Evolutionary conservation across 2,888 invertebrate species (phyloP), one percentile per base, ranked within the genome.

Genomic region (Drosophila melanosoma): DNA sequence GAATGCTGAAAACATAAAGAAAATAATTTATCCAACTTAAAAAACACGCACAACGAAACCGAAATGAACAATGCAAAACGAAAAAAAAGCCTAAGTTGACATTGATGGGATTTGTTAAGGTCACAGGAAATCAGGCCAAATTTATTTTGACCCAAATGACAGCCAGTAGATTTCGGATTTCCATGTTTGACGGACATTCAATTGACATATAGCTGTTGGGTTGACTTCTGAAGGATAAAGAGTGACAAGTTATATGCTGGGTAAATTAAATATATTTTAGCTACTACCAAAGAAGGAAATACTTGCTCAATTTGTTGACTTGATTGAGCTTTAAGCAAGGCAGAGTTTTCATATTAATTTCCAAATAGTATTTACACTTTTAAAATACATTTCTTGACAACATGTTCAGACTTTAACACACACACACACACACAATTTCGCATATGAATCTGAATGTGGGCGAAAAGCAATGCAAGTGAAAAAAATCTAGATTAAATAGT

Each of bases 31-130:
- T 29, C 20, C 72, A 69, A 70, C 67, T 80, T 58, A 61, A 69
- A 74, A 57, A 66, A 49, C 56, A 68, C 76, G 40, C 26, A 51
- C 52, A 52, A 64, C 23, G 23, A 23, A 45, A 23, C 23, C 15
- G 23, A 45, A 23, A 26, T 35, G 17, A 61, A 66, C 42, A 60
- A 54, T 56, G 42, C 42, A 48, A 72, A 66, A 45, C 8, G 53
- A 59, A 66, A 75, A 52, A 64, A 74, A 62, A 71, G 79, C 69
- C 69, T 71, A 81, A 85, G 82, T 72, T 82, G 89, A 87, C 82
- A 77, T 75, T 79, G 75, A 85, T 89, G 81, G 69, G 81, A 83
- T 84, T 87, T 83, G 62, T 67, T 33, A 32, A 63, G 77, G 56
- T 67, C 70, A 58, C 64, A 68, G 54, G 57, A 60, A 61, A 63